A percentile compares a stretch with the other conserved stretches of the same genome.
These are phyloP conservation scores for Thamnophis sirtalis DNA, from an alignment of 2,113 vertebrate genomes.

Conservation along the genomic window DNA sequence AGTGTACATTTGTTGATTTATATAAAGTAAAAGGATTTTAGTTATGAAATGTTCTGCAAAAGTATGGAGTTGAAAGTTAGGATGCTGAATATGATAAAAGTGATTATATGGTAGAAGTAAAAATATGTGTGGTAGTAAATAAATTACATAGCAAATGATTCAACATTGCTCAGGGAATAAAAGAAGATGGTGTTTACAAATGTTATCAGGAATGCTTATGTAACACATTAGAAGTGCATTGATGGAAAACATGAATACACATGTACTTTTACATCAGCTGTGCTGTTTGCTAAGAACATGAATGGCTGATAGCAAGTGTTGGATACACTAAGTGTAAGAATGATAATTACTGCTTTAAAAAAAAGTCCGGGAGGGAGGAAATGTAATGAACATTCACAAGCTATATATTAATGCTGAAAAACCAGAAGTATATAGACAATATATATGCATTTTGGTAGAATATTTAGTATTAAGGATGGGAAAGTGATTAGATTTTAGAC, in stretches of 20 bases:
- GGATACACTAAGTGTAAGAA: background rate
- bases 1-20: background rate
- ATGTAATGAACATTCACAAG: background rate
- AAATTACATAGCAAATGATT: background rate
- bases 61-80: background rate
- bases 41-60: background rate
- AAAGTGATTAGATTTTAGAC: background rate
- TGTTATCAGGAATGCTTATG: background rate
- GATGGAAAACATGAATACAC: background rate
- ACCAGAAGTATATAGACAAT: background rate
- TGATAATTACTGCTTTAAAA: background rate
- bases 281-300: background rate
- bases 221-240: background rate
- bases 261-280: background rate
- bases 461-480: background rate
- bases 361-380: accelerated
- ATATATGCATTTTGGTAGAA: background rate
- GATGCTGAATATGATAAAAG: background rate
- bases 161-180: background rate
- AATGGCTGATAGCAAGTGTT: background rate
- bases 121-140: background rate
- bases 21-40: background rate
- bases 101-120: background rate
- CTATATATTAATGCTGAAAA: background rate
- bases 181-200: background rate